Conservation (phyloP, 2,797 vertebrate species). For the Sebastes iracundus region DNA sequence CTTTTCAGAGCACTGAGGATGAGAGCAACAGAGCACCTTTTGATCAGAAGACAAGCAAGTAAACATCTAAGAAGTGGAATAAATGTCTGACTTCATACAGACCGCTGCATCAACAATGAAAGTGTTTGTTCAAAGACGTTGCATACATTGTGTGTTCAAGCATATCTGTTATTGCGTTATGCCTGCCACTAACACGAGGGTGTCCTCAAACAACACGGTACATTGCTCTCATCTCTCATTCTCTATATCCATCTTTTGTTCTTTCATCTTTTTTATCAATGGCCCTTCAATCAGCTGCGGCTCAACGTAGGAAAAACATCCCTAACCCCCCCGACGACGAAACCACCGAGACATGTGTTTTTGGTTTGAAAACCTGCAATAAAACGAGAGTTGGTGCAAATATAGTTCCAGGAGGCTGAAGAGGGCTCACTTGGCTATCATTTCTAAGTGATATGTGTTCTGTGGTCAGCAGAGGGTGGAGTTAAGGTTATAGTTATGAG, state of each 20-base stretch:
- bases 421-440: conserved; percentile 14
- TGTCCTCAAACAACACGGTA: background rate
- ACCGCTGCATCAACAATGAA: background rate
- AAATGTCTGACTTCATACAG: background rate
- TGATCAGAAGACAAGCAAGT: background rate
- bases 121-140: background rate
- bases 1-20: background rate
- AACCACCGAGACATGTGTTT: conserved; percentile 56
- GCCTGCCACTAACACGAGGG: background rate
- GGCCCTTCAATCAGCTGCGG: conserved; percentile 31
- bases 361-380: conserved; percentile 54
- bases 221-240: background rate
- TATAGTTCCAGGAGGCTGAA: conserved; percentile 24
- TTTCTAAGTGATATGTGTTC: conserved; percentile 23
- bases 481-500: conserved; percentile 2
- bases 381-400: conserved; percentile 25
- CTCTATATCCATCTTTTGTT: background rate
- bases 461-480: conserved; percentile 56
- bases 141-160: background rate
- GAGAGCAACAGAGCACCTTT: background rate
- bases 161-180: background rate
- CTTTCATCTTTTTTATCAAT: conserved; percentile 15
- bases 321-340: background rate
- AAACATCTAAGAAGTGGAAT: background rate
- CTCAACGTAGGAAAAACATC: background rate